Conservation (phyloP, 1,140 invertebrate species). For the Trichomalopsis sarcophagae region DNA sequence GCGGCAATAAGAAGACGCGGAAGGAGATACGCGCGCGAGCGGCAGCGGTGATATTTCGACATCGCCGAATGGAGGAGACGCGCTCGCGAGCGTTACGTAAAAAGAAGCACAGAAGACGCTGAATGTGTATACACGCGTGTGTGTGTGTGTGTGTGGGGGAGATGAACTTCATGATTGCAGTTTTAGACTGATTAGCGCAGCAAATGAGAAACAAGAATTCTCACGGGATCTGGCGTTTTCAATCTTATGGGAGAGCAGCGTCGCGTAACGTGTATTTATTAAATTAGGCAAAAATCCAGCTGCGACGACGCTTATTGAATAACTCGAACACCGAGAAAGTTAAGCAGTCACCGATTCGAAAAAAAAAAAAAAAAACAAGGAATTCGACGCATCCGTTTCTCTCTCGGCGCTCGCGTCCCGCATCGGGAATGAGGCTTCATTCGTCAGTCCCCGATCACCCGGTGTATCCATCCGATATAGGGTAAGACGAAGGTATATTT, state of each 20-base stretch:
- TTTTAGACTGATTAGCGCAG: not conserved
- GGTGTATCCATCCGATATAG: not conserved
- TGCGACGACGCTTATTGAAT: not conserved
- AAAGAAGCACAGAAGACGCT: not conserved
- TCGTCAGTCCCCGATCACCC: not conserved
- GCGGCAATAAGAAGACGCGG: not conserved
- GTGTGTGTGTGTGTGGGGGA: not conserved
- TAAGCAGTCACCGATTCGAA: not conserved
- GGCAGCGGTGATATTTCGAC: not conserved
- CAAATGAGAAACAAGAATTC: conserved; percentile 4
- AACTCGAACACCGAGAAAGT: not conserved
- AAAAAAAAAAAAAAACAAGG: not conserved
- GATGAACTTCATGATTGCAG: not conserved
- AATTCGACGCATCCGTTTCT: not conserved
- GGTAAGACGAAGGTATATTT: not conserved
- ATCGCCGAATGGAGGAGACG: not conserved
- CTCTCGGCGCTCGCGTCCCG: not conserved
- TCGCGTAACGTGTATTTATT: conserved; percentile 7
- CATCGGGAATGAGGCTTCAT: not conserved
- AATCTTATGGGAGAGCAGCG: not conserved
- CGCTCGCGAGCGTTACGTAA: not conserved
- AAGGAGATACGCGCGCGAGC: not conserved
- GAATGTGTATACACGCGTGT: not conserved
- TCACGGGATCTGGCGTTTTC: not conserved
- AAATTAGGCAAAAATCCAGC: not conserved